phyloP scores from a whole-genome alignment of 1,140 invertebrate species.

The Babylonia areolata region DNA sequence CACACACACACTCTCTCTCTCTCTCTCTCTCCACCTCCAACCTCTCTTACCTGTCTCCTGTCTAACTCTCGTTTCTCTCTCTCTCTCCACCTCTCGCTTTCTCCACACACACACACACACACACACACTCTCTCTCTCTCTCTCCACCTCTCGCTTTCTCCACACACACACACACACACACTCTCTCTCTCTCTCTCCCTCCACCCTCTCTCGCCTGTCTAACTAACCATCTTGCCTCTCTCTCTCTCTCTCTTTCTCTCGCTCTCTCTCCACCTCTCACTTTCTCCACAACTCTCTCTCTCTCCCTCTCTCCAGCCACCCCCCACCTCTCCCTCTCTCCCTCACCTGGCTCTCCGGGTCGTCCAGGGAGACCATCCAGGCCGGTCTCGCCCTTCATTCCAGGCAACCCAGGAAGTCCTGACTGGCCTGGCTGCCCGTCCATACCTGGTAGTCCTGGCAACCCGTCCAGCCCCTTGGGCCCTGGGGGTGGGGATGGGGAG shows the following conservation, averaged over 20 bases:
- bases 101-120: too few species aligned
- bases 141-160: too few species aligned
- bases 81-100: too few species aligned
- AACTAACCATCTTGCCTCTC: not conserved
- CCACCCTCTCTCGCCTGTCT: too few species aligned
- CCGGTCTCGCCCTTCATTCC: conserved; percentile 58
- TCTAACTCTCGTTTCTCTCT: too few species aligned
- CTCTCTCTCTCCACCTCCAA: too few species aligned
- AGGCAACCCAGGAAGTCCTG: conserved; percentile 52
- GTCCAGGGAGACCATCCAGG: conserved; percentile 52
- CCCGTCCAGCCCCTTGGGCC: conserved; percentile 53
- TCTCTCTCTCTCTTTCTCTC: not conserved
- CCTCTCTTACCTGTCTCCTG: too few species aligned
- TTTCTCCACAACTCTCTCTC: not conserved
- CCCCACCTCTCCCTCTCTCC: not conserved
- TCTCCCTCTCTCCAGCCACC: not conserved
- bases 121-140: too few species aligned
- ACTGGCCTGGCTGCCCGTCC: conserved; percentile 42
- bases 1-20: too few species aligned
- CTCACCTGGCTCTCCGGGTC: conserved; percentile 51
- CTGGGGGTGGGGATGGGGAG: conserved; percentile 6
- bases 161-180: too few species aligned
- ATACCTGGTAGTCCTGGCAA: conserved; percentile 51
- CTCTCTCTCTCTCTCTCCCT: too few species aligned
- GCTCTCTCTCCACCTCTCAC: not conserved